Base-by-base conservation (phyloP, 2,113 vertebrate species). In the Tympanuchus pallidicinctus region DNA sequence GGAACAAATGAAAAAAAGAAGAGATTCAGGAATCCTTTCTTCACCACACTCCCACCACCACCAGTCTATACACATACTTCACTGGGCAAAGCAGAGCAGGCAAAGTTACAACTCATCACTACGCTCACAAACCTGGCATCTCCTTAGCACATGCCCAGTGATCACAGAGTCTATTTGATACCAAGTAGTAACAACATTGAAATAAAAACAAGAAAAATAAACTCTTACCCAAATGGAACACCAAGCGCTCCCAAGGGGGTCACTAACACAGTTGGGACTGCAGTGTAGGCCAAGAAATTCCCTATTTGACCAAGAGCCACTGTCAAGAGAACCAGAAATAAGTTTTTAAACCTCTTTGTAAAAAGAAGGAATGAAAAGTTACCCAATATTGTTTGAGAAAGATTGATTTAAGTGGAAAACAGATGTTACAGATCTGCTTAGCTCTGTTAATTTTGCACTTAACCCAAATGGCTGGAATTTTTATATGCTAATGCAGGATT, bases 221-320 rank as follows among this genome's bases (percentile, higher is more conserved):
- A 92, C 85, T 97, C 98, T 98, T 97, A 99, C 99, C 99, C 99
- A 97, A 99, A 99, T 10, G 99, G 98, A 70, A 99, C 99, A 32
- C 99, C 99, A 20, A 99, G 98, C 38, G 99, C 99, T 93, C 99
- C 99, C 65, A 99, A 95, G 8, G 99, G 99, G 0, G 99, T 99
- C 47, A 99, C 99, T 76, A 99, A 97, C 73, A 99, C 98, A 21
- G 99, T 99, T 65, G 99, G 99, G 64, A 99, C 99, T 50, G 98
- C 96, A 36, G 99, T 99, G 86, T 99, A 99, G 5, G 99, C 99
- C 96, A 99, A 94, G 97, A 99, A 99, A 96, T 99, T 99, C 54
- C 99, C 99, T 92, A 99, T 98, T 94, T 99, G 99, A 88, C 99
- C 99, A 81, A 99, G 96, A 77, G 98, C 98, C 99, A 99, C 99